A percentile compares a stretch with the other conserved stretches of the same genome.
Evolutionary conservation across 2,797 vertebrate genomes (phyloP).

Genomic region (Cirrhinus mrigala): DNA sequence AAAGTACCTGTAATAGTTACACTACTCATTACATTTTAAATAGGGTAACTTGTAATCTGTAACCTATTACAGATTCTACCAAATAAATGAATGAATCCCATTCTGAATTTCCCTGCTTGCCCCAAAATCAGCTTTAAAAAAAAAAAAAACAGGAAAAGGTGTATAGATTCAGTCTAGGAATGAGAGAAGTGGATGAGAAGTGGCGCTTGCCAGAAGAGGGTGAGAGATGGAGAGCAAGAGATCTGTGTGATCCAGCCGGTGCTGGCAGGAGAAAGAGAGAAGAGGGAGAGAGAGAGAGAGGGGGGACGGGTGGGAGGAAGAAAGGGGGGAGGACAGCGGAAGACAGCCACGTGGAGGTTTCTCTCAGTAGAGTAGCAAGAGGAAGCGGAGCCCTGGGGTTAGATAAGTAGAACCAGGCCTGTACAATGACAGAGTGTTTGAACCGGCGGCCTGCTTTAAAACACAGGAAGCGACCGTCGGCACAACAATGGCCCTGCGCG

Average conservation of each 20-base stretch:
- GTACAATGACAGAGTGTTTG: conserved; percentile 70
- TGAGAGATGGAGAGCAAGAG: conserved; percentile 30
- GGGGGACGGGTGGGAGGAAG: conserved; percentile 9
- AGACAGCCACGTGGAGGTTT: conserved; percentile 59
- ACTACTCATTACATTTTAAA: no score
- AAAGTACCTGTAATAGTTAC: no score
- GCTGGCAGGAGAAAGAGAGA: conserved; percentile 38
- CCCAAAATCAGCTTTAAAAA: background rate
- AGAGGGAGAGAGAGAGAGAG: background rate
- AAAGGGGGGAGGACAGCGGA: conserved; percentile 48
- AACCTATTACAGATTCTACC: no score
- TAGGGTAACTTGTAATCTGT: no score
- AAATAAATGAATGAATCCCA: no score
- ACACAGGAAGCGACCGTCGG: conserved; percentile 67
- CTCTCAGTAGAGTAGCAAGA: conserved; percentile 67
- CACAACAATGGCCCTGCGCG: conserved; percentile 61
- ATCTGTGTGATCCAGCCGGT: conserved; percentile 43
- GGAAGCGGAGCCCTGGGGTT: conserved; percentile 75
- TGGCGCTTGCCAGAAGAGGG: conserved; percentile 36
- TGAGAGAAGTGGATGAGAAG: conserved; percentile 16
- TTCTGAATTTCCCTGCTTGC: background rate
- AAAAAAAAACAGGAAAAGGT: background rate
- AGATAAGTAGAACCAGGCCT: conserved; percentile 82
- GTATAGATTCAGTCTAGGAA: background rate
- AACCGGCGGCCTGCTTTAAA: conserved; percentile 71